Base-by-base conservation (phyloP, 2,888 invertebrate genomes). In the Caradrina clavipalpis region DNA sequence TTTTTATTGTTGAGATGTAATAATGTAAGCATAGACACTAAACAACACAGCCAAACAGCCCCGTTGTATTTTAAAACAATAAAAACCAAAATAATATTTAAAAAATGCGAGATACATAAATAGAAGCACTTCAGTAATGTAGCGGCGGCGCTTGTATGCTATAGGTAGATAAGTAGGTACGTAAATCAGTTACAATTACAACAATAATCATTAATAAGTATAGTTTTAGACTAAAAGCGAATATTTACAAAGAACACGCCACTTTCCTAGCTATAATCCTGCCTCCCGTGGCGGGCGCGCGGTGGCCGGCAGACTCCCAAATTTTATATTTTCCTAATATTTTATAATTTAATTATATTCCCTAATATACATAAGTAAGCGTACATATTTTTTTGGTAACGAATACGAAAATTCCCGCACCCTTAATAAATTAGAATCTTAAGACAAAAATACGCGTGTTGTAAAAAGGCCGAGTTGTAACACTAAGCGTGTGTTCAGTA, bases 211-310 rank as follows among this genome's bases (percentile, higher is more conserved):
- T 78, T 74, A 65, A 87, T 88, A 87, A 86, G 86, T 88, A 88
- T 89, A 88, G 82, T 88, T 90, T 90, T 91, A 91, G 75, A 91
- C 92, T 95, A 95, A 87, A 94, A 94, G 95, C 94, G 87, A 91
- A 85, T 95, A 95, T 95, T 91, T 95, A 95, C 95, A 95, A 77
- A 89, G 88, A 90, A 91, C 93, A 90, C 90, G 89, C 90, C 92
- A 88, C 91, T 88, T 90, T 88, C 88, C 92, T 91, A 91, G 90
- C 92, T 92, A 92, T 80, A 88, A 85, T 91, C 92, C 92, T 92
- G 91, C 94, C 91, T 91, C 87, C 91, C 91, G 87, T 62, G 67
- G 86, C 88, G 69, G 75, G 50, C 81, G 78, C 84, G 78, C 76
- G 76, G 77, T 68, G 70, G 73, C 80, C 62, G 73, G 54, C 71